These are phyloP conservation scores for Rhorus exstirpatorius DNA, from an alignment of 2,888 invertebrate species.

Conservation along the genomic window DNA sequence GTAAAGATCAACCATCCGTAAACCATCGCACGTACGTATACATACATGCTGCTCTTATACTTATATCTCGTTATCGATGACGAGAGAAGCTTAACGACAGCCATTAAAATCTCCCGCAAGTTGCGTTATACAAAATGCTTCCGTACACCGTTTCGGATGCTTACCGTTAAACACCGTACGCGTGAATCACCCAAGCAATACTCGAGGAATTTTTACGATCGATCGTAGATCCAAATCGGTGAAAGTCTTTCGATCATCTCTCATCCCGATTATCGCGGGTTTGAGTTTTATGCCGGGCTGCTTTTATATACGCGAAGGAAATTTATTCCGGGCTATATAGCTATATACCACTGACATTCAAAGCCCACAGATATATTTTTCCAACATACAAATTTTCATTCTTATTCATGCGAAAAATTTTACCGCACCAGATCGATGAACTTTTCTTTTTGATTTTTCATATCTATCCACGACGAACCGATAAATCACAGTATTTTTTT, in stretches of 20 bases:
- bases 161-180: conserved; percentile 36
- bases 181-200: conserved; percentile 29
- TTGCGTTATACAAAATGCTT: conserved; percentile 53
- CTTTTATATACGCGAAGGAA: conserved; percentile 23
- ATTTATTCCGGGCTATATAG: conserved; percentile 30
- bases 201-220: conserved; percentile 55
- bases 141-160: conserved; percentile 37
- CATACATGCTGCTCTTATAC: background rate
- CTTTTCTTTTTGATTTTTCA: conserved; percentile 15
- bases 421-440: conserved; percentile 20
- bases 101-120: conserved; percentile 56
- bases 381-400: background rate
- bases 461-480: conserved; percentile 16
- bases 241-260: conserved; percentile 26
- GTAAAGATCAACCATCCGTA: conserved; percentile 62
- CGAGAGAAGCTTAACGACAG: conserved; percentile 62
- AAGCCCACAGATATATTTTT: background rate
- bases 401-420: background rate
- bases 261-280: conserved; percentile 17
- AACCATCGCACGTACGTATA: conserved; percentile 45
- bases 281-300: conserved; percentile 20
- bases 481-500: conserved; percentile 51
- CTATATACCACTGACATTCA: background rate
- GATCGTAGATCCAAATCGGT: conserved; percentile 56
- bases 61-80: conserved; percentile 40